A percentile compares a stretch with the other conserved stretches of the same genome.
phyloP scores from a whole-genome alignment of 2,113 vertebrate genomes.

The Lepus europaeus region DNA sequence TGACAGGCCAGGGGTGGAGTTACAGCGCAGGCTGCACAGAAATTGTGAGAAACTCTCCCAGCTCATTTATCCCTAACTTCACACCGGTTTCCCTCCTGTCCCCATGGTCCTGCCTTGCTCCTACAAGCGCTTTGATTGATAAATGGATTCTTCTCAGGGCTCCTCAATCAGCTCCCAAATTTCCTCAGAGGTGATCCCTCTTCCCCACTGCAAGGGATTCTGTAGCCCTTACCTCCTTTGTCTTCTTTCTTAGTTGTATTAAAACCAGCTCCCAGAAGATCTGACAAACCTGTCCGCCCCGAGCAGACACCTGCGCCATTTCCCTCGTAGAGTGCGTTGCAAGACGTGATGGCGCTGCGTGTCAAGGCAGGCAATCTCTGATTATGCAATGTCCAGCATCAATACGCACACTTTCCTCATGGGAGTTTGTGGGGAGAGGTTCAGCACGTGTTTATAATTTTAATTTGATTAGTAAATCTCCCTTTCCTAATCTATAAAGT shows the following conservation, averaged over 20 bases:
- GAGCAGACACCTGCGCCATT: background rate
- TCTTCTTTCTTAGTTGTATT: background rate
- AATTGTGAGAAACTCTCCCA: no score
- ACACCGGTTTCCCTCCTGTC: no score
- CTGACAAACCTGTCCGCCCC: background rate
- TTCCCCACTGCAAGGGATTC: background rate
- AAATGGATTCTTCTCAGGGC: conserved; percentile 33
- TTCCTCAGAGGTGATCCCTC: background rate
- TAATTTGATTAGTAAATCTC: background rate
- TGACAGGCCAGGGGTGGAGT: no score
- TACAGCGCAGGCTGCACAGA: no score
- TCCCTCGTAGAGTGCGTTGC: background rate
- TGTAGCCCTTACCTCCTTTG: background rate
- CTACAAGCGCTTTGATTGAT: background rate
- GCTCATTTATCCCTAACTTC: no score
- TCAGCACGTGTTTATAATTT: background rate
- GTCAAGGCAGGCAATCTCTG: background rate
- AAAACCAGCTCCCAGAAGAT: background rate
- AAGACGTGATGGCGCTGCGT: background rate
- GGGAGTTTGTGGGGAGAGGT: background rate
- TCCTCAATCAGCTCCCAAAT: background rate
- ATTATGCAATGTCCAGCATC: background rate
- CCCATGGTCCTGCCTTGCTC: background rate
- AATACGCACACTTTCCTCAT: background rate
- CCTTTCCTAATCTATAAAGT: conserved; percentile 27